Percentiles rank a stretch among this genome's conserved stretches.
Evolutionary conservation across 2,113 vertebrate species (phyloP).

Genomic region (Seriola aureovittata): DNA sequence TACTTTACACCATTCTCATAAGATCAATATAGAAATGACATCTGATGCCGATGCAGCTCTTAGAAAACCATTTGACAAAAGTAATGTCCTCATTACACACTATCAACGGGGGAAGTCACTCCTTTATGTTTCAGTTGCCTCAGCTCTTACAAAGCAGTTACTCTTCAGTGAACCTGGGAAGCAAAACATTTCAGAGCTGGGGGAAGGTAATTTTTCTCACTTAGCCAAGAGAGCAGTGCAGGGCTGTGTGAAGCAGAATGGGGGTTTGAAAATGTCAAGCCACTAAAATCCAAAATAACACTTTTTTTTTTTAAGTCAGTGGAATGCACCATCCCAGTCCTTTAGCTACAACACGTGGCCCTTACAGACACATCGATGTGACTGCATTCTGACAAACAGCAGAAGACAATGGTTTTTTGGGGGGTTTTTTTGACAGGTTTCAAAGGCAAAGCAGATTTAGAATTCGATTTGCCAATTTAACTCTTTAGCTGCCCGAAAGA

Average conservation of each 20-base stretch:
- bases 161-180: slow-evolving; percentile 34
- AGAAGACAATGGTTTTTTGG: too few species aligned
- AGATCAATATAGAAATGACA: background rate
- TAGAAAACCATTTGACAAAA: background rate
- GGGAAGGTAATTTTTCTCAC: slow-evolving; percentile 39
- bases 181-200: slow-evolving; percentile 46
- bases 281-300: background rate
- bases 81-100: slow-evolving; percentile 5
- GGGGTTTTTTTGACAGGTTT: background rate
- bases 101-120: background rate
- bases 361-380: background rate
- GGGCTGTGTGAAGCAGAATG: slow-evolving; percentile 18
- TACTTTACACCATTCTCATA: background rate
- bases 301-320: background rate
- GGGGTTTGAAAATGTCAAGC: slow-evolving; percentile 26
- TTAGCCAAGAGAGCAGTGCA: slow-evolving; percentile 6
- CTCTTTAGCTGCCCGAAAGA: too few species aligned
- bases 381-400: background rate
- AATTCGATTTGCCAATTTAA: too few species aligned
- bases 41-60: background rate
- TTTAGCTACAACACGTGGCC: background rate
- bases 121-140: slow-evolving; percentile 5
- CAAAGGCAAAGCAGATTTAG: background rate
- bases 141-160: slow-evolving; percentile 23
- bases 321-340: background rate